Evolutionary conservation across 1,140 invertebrate species (phyloP), one percentile per base, ranked within the genome.

Genomic region (Samia ricini): DNA sequence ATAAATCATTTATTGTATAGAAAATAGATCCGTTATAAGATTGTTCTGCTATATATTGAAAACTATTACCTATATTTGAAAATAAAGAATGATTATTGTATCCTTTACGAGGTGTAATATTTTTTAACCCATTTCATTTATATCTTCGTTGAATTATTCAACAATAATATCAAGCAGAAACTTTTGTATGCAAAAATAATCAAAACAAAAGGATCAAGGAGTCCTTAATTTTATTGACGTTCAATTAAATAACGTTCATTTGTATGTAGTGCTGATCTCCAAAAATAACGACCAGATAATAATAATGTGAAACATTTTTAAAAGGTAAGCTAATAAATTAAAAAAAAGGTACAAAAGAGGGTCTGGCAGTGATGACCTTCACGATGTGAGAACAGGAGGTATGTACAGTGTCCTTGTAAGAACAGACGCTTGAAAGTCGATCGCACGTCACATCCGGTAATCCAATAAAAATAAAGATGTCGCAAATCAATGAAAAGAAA

Each of bases 301-400:
- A 42, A 51, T 12, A 51, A 51, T 19, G 50, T 21, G 0, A 20
- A 8, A 21, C 18, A 7, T 51, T 21, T 51, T 23, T 24, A 24
- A 23, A 55, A 55, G 52, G 22, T 55, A 24, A n/a, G 22, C 20
- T 21, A 42, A 42, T 42, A 24, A 23, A 23, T 21, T 52, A 55
- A 22, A 55, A 55, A 54, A 54, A 54, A 21, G 12, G 29, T 68
- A 56, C 23, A 42, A 66, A 56, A 56, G 62, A 62, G 51, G 51
- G 51, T 36, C 33, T 56, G 22, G 36, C 48, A 55, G 55, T 60
- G 62, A 69, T 74, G 76, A 71, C 74, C 73, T 78, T 79, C 70
- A 73, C 71, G 68, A 70, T 79, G 76, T 74, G 76, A 70, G 77
- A 80, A 84, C 74, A 66, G 70, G 63, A 69, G 79, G 65, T 61